Base-by-base conservation (phyloP, 1,140 invertebrate genomes). In the Bradynema listronoti region DNA sequence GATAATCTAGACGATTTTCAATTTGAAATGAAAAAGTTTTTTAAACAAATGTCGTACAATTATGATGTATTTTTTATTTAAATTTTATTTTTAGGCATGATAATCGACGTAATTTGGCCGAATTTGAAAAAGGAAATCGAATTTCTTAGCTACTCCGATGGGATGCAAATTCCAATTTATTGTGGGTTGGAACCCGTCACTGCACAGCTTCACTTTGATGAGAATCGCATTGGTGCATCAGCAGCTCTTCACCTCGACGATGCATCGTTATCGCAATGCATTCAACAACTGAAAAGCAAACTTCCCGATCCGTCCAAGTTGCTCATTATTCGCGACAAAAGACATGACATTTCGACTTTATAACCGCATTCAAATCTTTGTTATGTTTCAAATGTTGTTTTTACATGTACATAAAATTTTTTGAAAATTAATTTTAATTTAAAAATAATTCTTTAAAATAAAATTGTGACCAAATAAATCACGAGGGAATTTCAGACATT, bases 81-180 rank as follows among this genome's bases (percentile, higher is more conserved):
- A n/a, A n/a, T n/a, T n/a, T n/a, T n/a, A n/a, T 41, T 65, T 59
- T 22, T 47, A 74, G 73, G 68, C 41, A 73, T 76, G 75, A 68
- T 76, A 33, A 62, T 69, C 58, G 75, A 77, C 41, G 70, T 77
- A 29, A 68, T 77, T 14, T 77, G 75, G 75, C 74, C 74, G 5
- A 63, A 57, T 29, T 55, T 77, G 9, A 73, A 76, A 39, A 62
- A 58, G 36, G 64, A 69, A 27, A 68, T 77, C 33, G 75, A 77
- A 58, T 61, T 63, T 33, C 49, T 77, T 5, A 70, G 50, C 24
- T 72, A 78, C 39, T 55, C 54, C 9, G 64, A 78, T 27, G 74
- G 74, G 11, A 41, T 77, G 22, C 55, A 56, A 52, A 61, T 77
- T 22, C 66, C 73, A 22, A 34, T 52, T 6, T 30, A 56, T 14